phyloP scores from a whole-genome alignment of 2,113 vertebrate genomes.

The Meleagris gallopavo region DNA sequence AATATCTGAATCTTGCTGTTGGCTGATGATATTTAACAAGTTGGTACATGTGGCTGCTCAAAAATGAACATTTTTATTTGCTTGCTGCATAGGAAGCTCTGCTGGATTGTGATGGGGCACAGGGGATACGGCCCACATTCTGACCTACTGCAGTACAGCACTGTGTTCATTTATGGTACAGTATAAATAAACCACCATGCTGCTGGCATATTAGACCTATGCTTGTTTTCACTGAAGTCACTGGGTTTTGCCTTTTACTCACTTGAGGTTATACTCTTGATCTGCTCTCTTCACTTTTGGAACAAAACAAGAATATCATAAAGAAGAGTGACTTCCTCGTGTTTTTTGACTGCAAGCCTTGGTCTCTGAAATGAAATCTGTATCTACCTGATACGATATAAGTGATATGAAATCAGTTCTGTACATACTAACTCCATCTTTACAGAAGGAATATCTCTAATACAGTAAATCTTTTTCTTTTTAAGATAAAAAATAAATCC shows the following conservation, averaged over 20 bases:
- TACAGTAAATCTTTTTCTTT: not conserved
- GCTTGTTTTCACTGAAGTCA: not conserved
- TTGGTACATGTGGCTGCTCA: not conserved
- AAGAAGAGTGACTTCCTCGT: not conserved
- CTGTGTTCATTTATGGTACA: not conserved
- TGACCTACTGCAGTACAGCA: not conserved
- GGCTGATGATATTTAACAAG: not conserved
- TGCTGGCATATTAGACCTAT: not conserved
- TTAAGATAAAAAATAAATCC: not conserved
- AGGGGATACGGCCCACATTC: conserved; percentile 26
- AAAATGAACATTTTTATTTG: not conserved
- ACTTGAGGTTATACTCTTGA: not conserved
- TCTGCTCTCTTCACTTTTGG: not conserved
- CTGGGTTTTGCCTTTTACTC: not conserved
- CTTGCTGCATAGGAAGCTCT: not conserved
- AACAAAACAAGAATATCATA: not conserved
- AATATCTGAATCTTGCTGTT: not conserved
- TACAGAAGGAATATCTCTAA: not conserved
- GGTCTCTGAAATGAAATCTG: not conserved
- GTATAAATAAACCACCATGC: not conserved
- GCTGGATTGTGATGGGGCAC: conserved; percentile 39
- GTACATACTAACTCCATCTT: not conserved
- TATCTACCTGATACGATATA: not conserved
- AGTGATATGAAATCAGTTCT: not conserved
- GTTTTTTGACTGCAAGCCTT: not conserved